Percentiles rank a stretch among this genome's conserved stretches.
These are phyloP conservation scores for Spodoptera exigua DNA, from an alignment of 2,888 invertebrate species.

Conservation along the genomic window DNA sequence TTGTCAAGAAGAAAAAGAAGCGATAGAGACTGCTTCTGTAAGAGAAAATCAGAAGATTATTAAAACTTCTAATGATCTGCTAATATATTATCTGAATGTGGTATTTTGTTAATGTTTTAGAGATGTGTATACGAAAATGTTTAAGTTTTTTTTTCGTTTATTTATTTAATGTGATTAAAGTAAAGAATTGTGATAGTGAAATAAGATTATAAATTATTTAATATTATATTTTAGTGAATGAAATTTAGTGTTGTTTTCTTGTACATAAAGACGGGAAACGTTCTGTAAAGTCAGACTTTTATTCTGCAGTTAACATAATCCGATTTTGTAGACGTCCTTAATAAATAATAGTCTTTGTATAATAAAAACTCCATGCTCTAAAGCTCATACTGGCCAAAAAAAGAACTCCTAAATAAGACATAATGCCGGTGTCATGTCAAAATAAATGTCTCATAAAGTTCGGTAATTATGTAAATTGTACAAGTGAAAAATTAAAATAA, in stretches of 20 bases:
- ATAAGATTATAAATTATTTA: no score
- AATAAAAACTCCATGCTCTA: not conserved
- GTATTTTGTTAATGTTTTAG: not conserved
- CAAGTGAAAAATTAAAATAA: constrained; percentile 8
- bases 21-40: constrained; percentile 79
- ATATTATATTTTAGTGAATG: no score
- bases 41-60: not conserved
- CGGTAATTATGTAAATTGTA: constrained; percentile 26
- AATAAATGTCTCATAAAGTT: constrained; percentile 17
- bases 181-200: no score
- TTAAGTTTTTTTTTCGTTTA: no score
- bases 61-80: no score
- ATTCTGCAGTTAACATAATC: not conserved
- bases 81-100: not conserved
- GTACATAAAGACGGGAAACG: no score
- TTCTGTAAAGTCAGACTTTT: no score
- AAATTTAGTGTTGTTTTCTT: no score
- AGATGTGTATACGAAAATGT: not conserved
- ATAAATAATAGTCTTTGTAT: not conserved
- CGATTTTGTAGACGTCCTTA: not conserved
- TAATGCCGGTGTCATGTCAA: constrained; percentile 22
- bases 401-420: constrained; percentile 9
- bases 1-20: constrained; percentile 96
- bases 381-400: constrained; percentile 3
- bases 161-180: no score